Conservation (phyloP, 64 coral and sea anemone species). For the Hydrozoanthus tunicans region DNA sequence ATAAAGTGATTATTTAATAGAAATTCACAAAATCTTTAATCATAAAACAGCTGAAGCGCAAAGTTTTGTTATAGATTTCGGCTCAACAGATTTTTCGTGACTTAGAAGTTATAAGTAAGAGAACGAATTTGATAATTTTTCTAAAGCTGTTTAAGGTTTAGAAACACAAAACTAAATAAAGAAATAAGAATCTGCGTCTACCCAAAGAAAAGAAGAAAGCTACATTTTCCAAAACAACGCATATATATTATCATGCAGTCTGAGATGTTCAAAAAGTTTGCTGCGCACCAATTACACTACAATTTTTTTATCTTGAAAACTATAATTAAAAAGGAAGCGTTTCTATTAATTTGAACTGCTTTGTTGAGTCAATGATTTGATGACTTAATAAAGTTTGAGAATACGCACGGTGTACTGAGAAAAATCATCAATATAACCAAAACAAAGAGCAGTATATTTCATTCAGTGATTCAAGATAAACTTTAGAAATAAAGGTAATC, state of each 20-base stretch:
- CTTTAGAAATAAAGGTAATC: neutral
- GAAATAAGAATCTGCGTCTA: neutral
- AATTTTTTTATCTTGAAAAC: too few relatives aligned
- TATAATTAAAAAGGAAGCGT: neutral
- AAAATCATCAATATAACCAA: neutral
- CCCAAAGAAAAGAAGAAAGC: neutral
- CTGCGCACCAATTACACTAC: too few relatives aligned
- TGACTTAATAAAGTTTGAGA: neutral
- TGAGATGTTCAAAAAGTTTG: too few relatives aligned
- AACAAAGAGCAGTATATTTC: neutral
- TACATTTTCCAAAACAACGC: neutral
- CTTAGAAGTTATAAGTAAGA: neutral
- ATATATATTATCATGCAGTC: too few relatives aligned
- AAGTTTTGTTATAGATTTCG: neutral
- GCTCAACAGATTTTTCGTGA: neutral
- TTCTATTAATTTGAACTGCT: neutral
- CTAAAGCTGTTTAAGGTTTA: neutral
- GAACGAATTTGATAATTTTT: neutral
- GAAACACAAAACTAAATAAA: neutral
- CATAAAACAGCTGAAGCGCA: neutral
- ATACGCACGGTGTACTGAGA: too few relatives aligned
- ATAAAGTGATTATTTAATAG: neutral
- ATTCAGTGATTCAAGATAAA: neutral
- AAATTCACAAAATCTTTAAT: slow-evolving; percentile 12
- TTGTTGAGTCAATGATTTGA: neutral